Base-by-base conservation (phyloP, 2,888 invertebrate species). In the Matsumyia berberina region DNA sequence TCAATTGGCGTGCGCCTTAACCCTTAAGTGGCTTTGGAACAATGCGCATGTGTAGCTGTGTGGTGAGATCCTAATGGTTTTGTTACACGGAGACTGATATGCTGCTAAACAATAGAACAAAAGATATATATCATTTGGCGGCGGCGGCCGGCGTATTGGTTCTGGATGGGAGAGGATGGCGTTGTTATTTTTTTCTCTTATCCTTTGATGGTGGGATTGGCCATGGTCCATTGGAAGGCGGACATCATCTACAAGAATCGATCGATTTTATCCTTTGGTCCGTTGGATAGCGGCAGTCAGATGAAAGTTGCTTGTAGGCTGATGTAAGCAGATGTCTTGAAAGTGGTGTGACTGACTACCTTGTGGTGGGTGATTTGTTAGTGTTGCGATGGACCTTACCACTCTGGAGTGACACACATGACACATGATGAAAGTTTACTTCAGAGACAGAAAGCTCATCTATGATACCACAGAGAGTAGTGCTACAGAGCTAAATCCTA, bases 1-100 rank as follows among this genome's bases (percentile, higher is more conserved):
- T 85, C 83, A 85, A 74, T 85, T 85, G 83, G 80, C 76, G 53
- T 70, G 80, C 85, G 74, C 85, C 85, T 74, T 60, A 42, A 62
- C 79, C 53, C 53, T 64, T 79, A 85, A 85, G 79, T 79, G 70
- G 73, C 57, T 53, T n/a, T 70, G 64, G 79, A 80, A 80, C 74
- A 85, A 76, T 80, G 80, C 74, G 33, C 46, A 51, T 69, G 67
- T 62, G 37, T 46, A 11, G 55, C 12, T 33, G 53, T 55, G 58
- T 53, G 15, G 62, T 72, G 77, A 33, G 58, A 60, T 82, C 76
- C 37, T 62, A 81, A 76, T 81, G 74, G 69, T 76, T 42, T 8
- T 9, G 31, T 37, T 19, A 12, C 31, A 31, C 24, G 49, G 42
- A 39, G n/a, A n/a, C n/a, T n/a, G 64, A 15, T 70, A 60, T 39